phyloP scores from a whole-genome alignment of 2,888 invertebrate genomes.

The Cordilura impudica region DNA sequence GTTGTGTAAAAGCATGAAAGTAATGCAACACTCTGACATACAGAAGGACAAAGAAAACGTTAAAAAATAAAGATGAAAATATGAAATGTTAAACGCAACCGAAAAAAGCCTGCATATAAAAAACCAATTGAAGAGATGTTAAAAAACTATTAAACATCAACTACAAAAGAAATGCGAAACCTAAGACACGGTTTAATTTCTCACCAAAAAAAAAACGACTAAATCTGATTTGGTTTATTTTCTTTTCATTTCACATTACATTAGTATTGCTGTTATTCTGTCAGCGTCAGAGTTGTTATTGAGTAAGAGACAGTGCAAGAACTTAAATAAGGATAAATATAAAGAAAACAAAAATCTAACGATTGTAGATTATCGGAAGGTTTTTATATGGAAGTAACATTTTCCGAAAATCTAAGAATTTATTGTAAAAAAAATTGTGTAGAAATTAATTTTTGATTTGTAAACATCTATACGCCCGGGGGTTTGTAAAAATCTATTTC shows the following conservation, averaged over 20 bases:
- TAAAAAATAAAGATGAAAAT: background rate
- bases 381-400: too few species aligned
- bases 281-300: background rate
- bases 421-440: too few species aligned
- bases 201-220: conserved; percentile 25
- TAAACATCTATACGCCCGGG: too few species aligned
- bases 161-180: conserved; percentile 51
- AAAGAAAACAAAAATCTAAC: too few species aligned
- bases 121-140: conserved; percentile 41
- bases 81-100: conserved; percentile 40
- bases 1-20: conserved; percentile 35
- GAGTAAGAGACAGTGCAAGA: background rate
- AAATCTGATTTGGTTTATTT: conserved; percentile 34
- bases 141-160: conserved; percentile 40
- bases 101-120: background rate
- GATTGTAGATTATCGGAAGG: too few species aligned
- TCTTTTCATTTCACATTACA: conserved; percentile 12
- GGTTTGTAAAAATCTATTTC: too few species aligned
- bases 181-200: conserved; percentile 46
- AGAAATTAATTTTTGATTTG: too few species aligned
- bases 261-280: background rate
- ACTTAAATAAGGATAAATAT: background rate
- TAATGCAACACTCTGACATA: conserved; percentile 22
- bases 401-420: too few species aligned
- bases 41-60: conserved; percentile 43